Evolutionary conservation across 2,797 vertebrate genomes (phyloP).

Genomic region (Numenius phaeopus): DNA sequence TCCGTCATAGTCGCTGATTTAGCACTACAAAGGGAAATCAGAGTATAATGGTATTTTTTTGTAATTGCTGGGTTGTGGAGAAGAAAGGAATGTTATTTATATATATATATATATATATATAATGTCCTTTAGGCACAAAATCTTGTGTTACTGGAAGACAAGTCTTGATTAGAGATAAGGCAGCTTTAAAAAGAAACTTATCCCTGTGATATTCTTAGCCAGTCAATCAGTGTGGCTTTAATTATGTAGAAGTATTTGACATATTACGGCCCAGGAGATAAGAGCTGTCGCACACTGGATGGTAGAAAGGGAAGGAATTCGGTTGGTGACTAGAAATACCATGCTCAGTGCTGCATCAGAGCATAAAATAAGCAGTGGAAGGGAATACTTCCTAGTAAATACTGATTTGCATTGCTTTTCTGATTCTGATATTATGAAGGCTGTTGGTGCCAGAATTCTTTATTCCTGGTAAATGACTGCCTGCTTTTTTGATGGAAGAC

Average conservation of each 20-base stretch:
- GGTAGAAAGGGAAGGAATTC: constrained; percentile 17
- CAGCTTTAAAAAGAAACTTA: constrained; percentile 51
- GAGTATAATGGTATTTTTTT: background rate
- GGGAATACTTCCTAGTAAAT: background rate
- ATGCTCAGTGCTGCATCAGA: background rate
- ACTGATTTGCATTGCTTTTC: background rate
- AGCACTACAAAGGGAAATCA: background rate
- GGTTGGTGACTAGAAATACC: constrained; percentile 11
- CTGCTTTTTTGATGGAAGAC: background rate
- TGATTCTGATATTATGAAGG: background rate
- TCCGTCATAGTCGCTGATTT: background rate
- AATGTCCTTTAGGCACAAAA: background rate
- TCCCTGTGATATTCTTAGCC: constrained; percentile 45
- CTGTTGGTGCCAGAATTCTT: background rate
- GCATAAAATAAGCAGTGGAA: background rate
- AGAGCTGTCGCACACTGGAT: constrained; percentile 37
- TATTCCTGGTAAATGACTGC: background rate
- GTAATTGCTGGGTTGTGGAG: background rate
- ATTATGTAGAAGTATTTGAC: constrained; percentile 70
- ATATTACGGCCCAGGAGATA: constrained; percentile 57
- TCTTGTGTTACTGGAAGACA: background rate
- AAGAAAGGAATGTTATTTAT: background rate
- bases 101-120: background rate
- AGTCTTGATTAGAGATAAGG: constrained; percentile 47
- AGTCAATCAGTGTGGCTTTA: constrained; percentile 62